These are phyloP conservation scores for Junco hyemalis DNA, from an alignment of 2,113 vertebrate species.

Conservation along the genomic window DNA sequence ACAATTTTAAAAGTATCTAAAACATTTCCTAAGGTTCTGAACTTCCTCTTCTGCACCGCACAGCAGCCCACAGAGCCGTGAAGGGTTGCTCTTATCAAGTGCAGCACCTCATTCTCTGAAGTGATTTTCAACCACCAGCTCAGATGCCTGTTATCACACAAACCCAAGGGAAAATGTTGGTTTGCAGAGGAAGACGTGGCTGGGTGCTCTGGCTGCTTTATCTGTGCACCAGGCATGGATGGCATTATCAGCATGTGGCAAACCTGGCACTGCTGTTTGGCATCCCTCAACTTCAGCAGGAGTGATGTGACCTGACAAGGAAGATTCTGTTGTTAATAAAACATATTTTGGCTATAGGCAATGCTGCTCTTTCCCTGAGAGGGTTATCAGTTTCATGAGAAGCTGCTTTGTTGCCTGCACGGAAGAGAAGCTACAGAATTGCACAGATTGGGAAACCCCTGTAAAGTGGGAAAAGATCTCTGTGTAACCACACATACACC, in stretches of 20 bases:
- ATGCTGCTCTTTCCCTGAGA: not conserved
- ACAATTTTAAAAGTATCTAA: not conserved
- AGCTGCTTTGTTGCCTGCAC: not conserved
- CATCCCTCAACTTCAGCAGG: not conserved
- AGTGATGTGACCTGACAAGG: not conserved
- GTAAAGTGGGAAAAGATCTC: not conserved
- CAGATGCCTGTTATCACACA: not conserved
- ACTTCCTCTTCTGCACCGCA: conserved; percentile 30
- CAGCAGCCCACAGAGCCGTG: conserved; percentile 7
- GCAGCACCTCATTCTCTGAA: conserved; percentile 15
- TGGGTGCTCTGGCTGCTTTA: not conserved
- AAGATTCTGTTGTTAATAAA: conserved; percentile 35
- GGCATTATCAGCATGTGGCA: not conserved
- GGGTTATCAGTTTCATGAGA: not conserved
- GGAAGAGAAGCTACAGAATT: not conserved
- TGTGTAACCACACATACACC: not conserved
- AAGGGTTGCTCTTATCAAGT: conserved; percentile 13
- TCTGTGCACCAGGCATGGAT: conserved; percentile 17
- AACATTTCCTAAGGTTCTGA: conserved; percentile 4
- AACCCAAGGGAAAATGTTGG: not conserved
- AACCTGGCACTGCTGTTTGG: not conserved
- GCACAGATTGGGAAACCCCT: not conserved
- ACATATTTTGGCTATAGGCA: not conserved
- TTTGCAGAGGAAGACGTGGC: not conserved
- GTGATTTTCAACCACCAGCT: not conserved